Conservation (phyloP, 2,888 invertebrate genomes). For the Tortricodes alternella region DNA sequence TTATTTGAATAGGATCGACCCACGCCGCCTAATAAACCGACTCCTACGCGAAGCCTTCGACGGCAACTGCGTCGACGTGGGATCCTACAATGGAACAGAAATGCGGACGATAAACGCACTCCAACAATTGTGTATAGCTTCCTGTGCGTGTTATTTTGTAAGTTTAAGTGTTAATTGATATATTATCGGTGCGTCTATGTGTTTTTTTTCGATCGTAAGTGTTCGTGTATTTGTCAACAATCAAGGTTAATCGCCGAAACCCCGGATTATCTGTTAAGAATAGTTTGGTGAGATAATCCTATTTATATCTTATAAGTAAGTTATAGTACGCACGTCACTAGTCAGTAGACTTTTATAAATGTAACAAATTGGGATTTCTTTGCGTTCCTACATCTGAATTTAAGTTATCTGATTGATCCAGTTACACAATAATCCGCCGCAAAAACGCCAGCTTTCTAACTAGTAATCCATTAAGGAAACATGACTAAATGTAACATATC, state of each 20-base stretch:
- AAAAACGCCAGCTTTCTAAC: slow-evolving; percentile 49
- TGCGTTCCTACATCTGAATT: background rate
- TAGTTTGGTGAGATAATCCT: slow-evolving; percentile 21
- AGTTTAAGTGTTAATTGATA: slow-evolving; percentile 22
- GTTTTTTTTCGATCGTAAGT: slow-evolving; percentile 36
- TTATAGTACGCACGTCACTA: background rate
- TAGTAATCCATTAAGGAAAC: slow-evolving; percentile 48
- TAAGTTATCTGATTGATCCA: background rate
- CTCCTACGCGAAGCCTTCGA: slow-evolving; percentile 68
- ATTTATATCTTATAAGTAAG: slow-evolving; percentile 19
- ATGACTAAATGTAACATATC: slow-evolving; percentile 29
- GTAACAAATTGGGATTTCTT: background rate
- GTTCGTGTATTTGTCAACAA: slow-evolving; percentile 44
- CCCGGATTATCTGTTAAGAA: slow-evolving; percentile 45
- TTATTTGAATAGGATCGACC: slow-evolving; percentile 65
- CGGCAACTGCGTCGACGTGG: slow-evolving; percentile 52
- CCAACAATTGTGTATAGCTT: slow-evolving; percentile 11
- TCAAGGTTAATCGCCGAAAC: slow-evolving; percentile 51
- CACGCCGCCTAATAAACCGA: slow-evolving; percentile 70
- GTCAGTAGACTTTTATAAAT: background rate
- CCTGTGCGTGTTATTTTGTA: slow-evolving; percentile 32
- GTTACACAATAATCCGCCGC: slow-evolving; percentile 16
- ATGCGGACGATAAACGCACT: slow-evolving; percentile 46
- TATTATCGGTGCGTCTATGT: slow-evolving; percentile 15
- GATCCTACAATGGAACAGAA: slow-evolving; percentile 54